Percentiles rank a stretch among this genome's conserved stretches.
Conservation (phyloP, 2,888 invertebrate genomes). For the Leptopilina syphax region DNA sequence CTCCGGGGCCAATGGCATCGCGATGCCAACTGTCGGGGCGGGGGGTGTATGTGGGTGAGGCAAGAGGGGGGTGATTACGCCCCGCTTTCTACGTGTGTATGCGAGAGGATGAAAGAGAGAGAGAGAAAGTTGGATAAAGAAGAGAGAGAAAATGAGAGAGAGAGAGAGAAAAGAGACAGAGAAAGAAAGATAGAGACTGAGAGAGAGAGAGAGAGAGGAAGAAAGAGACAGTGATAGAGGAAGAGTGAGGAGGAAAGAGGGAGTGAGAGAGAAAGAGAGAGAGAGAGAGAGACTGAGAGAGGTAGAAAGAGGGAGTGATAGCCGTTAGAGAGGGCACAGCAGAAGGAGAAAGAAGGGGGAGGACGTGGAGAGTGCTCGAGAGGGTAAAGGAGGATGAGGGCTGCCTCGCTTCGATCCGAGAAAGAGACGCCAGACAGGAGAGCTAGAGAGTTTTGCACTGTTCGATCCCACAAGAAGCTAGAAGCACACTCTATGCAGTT, state of each 20-base stretch:
- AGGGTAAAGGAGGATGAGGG: constrained; percentile 54
- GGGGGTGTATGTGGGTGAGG: constrained; percentile 60
- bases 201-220: constrained; percentile 47
- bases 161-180: constrained; percentile 26
- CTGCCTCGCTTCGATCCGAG: constrained; percentile 73
- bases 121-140: no score
- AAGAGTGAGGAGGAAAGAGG: constrained; percentile 55
- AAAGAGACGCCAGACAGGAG: constrained; percentile 68
- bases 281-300: constrained; percentile 44
- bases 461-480: constrained; percentile 73
- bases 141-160: constrained; percentile 55
- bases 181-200: constrained; percentile 52
- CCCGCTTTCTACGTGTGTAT: constrained; percentile 59
- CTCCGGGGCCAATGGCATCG: constrained; percentile 74
- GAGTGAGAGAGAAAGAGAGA: constrained; percentile 58
- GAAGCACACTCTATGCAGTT: constrained; percentile 62
- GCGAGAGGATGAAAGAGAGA: constrained; percentile 52
- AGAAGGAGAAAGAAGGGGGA: constrained; percentile 60
- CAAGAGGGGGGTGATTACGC: constrained; percentile 72
- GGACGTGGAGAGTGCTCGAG: constrained; percentile 46
- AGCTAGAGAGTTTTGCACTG: constrained; percentile 64
- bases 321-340: constrained; percentile 63
- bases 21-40: constrained; percentile 72
- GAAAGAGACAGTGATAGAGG: constrained; percentile 52
- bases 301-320: constrained; percentile 47